Evolutionary conservation across 2,797 vertebrate genomes (phyloP), one percentile per base, ranked within the genome.

Genomic region (Rhodeus uyekii): DNA sequence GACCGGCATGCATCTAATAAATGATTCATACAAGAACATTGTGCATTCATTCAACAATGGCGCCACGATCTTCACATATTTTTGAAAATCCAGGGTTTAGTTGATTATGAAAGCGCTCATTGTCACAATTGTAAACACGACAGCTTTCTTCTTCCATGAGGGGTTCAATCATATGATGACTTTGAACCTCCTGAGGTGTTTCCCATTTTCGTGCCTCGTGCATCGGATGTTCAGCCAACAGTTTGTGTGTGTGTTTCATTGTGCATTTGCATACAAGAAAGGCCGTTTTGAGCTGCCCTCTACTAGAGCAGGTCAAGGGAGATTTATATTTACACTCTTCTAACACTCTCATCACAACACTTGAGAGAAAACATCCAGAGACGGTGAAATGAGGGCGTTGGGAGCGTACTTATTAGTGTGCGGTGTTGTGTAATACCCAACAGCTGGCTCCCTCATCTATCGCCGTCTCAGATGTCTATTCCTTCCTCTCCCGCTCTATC

Each of bases 341-440:
- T n/a, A n/a, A n/a, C 67, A 27, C 68, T 67, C 12, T 68, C 69
- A 53, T 42, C 69, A 39, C 18, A 81, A 65, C 69, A 81, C 39
- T 60, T 64, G 27, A 42, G 36, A 42, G 58, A 67, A n/a, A 48
- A 12, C 1, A 3, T 80, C 58, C n/a, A 71, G 27, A 83, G 64
- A 83, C 63, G 4, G 48, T 36, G 53, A 76, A 34, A 65, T 8
- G 61, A 73, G 63, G 46, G 29, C 18, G 6, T 46, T 4, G 60
- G 42, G 27, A 61, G 38, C 13, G 64, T 34, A 8, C 38, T 24
- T 63, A 36, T 60, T 24, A 46, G 32, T 75, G 74, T 77, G 34
- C 13, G 5, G 42, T 61, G 46, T 84, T 84, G 27, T 73, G 12
- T 81, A 84, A 84, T 67, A 71, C 34, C 48, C 67, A 77, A 67